Evolutionary conservation across 2,797 vertebrate species (phyloP).

Genomic region (Sebastes paucispinis): DNA sequence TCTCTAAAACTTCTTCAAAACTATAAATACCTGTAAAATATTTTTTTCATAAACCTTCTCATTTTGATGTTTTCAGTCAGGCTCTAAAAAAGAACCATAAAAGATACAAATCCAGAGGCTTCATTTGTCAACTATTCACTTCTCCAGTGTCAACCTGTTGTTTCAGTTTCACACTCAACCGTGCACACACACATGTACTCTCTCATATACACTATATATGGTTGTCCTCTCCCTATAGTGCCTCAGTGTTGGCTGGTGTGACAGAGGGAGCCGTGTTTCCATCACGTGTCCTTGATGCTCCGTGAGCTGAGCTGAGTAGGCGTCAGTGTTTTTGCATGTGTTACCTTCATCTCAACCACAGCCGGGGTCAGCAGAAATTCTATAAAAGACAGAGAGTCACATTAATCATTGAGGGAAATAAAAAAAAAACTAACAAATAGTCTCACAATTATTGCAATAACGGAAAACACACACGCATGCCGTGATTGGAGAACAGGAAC

Average conservation of each 20-base stretch:
- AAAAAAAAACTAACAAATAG: not conserved
- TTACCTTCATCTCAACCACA: not conserved
- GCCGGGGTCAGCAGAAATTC: constrained; percentile 71
- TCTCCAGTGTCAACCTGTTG: constrained; percentile 26
- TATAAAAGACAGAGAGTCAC: constrained; percentile 13
- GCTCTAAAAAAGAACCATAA: constrained; percentile 47
- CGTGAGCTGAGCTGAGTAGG: not conserved
- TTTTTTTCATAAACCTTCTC: constrained; percentile 44
- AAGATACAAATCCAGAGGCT: constrained; percentile 35
- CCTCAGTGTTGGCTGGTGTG: constrained; percentile 5
- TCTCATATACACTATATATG: not conserved
- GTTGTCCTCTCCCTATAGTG: not conserved
- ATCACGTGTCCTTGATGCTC: not conserved
- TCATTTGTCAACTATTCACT: constrained; percentile 2
- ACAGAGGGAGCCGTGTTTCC: constrained; percentile 7
- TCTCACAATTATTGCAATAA: not conserved
- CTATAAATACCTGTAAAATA: constrained; percentile 73
- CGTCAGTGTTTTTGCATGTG: constrained; percentile 10
- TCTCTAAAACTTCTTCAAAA: constrained; percentile 69
- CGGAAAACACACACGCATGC: not conserved
- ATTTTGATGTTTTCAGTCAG: constrained; percentile 36
- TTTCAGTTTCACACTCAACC: constrained; percentile 15
- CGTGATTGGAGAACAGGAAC: not conserved
- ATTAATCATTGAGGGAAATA: not conserved
- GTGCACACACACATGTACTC: not conserved